phyloP scores from a whole-genome alignment of 2,888 invertebrate genomes.

The Stratiomys singularior region DNA sequence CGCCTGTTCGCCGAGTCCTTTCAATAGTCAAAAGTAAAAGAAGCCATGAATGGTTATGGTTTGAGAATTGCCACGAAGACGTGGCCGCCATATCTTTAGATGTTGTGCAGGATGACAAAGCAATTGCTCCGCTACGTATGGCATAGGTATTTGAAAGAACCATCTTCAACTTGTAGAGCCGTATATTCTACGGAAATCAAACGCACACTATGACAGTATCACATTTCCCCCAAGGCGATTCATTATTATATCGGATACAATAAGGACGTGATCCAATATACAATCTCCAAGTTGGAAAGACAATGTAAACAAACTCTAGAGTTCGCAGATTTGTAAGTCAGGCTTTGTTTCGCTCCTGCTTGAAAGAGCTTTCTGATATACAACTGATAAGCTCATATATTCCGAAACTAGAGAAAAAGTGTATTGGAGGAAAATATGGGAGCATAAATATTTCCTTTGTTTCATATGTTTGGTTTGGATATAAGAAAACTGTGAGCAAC shows the following conservation, averaged over 20 bases:
- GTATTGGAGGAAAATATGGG: background rate
- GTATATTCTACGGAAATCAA: slow-evolving; percentile 30
- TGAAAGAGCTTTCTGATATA: background rate
- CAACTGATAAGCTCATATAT: background rate
- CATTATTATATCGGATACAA: slow-evolving; percentile 56
- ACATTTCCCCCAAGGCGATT: slow-evolving; percentile 52
- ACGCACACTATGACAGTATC: slow-evolving; percentile 23
- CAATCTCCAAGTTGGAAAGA: slow-evolving; percentile 52
- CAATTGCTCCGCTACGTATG: background rate
- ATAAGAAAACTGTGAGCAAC: background rate
- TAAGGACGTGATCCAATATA: slow-evolving; percentile 56
- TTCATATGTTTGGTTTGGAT: slow-evolving; percentile 24
- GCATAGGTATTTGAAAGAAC: background rate
- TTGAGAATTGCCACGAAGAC: background rate
- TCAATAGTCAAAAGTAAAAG: slow-evolving; percentile 41
- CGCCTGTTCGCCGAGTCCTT: background rate
- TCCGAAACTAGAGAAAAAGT: background rate
- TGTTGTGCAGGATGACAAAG: slow-evolving; percentile 7
- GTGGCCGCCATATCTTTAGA: background rate
- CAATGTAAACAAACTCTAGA: slow-evolving; percentile 48
- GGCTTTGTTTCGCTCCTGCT: background rate
- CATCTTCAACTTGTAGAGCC: background rate
- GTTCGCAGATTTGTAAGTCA: slow-evolving; percentile 7
- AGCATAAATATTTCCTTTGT: background rate
- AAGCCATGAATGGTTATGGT: slow-evolving; percentile 31